Conservation (phyloP, 2,888 invertebrate species). For the Cheilosia variabilis region DNA sequence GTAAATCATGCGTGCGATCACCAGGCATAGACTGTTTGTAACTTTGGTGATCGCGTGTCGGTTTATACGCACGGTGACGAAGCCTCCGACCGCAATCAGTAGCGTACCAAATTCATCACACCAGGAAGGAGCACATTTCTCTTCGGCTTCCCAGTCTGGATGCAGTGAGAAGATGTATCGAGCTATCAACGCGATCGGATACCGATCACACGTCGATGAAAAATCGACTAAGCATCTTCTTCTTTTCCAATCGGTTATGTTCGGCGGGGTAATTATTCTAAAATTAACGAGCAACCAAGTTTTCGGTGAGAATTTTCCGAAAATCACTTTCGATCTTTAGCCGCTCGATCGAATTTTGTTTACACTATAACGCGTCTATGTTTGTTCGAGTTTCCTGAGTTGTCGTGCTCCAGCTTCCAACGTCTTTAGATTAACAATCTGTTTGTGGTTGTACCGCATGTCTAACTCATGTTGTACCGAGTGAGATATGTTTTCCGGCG, state of each 20-base stretch:
- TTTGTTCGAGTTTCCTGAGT: conserved; percentile 73
- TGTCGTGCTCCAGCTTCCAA: conserved; percentile 40
- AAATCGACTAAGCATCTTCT: conserved; percentile 46
- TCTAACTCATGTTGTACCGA: conserved; percentile 47
- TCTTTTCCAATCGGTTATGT: conserved; percentile 46
- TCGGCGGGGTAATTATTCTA: conserved; percentile 56
- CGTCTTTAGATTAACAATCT: conserved; percentile 61
- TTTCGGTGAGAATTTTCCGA: conserved; percentile 32
- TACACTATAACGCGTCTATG: conserved; percentile 69
- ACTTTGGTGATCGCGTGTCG: conserved; percentile 63
- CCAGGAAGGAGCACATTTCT: conserved; percentile 56
- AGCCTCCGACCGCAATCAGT: conserved; percentile 45
- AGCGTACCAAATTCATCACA: conserved; percentile 42
- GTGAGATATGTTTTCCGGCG: conserved; percentile 70
- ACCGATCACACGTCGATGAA: conserved; percentile 60
- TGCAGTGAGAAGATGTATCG: conserved; percentile 34
- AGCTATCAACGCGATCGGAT: conserved; percentile 67
- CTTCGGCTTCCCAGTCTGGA: conserved; percentile 4
- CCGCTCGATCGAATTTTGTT: conserved; percentile 62
- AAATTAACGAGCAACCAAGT: conserved; percentile 42
- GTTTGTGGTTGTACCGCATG: conserved; percentile 72
- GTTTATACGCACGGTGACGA: conserved; percentile 60
- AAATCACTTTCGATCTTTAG: conserved; percentile 63
- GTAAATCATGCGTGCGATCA: conserved; percentile 72
- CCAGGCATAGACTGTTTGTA: conserved; percentile 53